These are phyloP conservation scores for Cybosia mesomella DNA, from an alignment of 2,888 invertebrate genomes.

Conservation along the genomic window DNA sequence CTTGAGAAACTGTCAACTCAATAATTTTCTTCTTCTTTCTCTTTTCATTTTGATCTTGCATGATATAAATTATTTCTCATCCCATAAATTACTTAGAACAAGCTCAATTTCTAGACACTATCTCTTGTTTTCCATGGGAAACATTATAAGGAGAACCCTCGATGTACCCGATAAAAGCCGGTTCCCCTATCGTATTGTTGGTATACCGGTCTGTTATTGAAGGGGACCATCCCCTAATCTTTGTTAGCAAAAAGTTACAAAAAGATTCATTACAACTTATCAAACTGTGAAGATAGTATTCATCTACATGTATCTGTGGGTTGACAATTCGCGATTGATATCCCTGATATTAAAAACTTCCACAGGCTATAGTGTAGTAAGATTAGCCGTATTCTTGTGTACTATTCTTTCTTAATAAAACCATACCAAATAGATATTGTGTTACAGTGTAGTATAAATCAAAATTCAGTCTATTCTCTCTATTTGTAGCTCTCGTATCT, in stretches of 20 bases:
- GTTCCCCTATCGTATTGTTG: conserved; percentile 22
- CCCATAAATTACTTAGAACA: conserved; percentile 24
- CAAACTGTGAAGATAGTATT: conserved; percentile 1
- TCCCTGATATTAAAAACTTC: neutral
- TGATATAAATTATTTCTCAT: conserved; percentile 8
- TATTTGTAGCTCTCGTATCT: too few species aligned
- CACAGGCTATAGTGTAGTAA: neutral
- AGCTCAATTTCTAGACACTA: conserved; percentile 19
- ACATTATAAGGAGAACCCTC: conserved; percentile 20
- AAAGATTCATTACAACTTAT: conserved; percentile 14
- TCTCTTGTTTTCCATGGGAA: conserved; percentile 19
- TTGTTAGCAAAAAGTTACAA: conserved; percentile 23
- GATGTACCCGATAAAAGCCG: conserved; percentile 20
- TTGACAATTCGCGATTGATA: conserved; percentile 4
- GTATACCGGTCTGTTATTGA: conserved; percentile 20
- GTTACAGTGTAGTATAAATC: too few species aligned
- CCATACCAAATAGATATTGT: too few species aligned
- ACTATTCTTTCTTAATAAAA: neutral
- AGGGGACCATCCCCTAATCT: conserved; percentile 16
- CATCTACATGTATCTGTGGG: conserved; percentile 6
- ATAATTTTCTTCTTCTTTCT: neutral
- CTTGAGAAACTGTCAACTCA: neutral
- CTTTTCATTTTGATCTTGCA: neutral
- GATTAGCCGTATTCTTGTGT: neutral
- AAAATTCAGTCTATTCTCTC: too few species aligned